Percentiles rank a stretch among this genome's conserved stretches.
These are phyloP conservation scores for Prunella strophiata DNA, from an alignment of 2,797 vertebrate species.

Conservation along the genomic window DNA sequence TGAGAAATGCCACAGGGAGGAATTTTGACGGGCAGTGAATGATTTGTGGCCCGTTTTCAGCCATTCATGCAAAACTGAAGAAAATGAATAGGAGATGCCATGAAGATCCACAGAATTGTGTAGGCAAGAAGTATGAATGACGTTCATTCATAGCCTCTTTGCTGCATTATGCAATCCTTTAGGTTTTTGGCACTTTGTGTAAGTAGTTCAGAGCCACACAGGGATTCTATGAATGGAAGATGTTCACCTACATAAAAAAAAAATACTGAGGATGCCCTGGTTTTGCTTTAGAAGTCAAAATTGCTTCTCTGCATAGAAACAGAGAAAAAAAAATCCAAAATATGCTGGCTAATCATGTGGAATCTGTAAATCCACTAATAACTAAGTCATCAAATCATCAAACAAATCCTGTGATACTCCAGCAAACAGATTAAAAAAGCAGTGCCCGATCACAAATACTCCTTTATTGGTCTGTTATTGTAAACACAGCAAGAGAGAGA, in stretches of 20 bases:
- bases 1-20: neutral
- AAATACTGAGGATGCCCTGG: neutral
- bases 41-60: neutral
- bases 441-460: neutral
- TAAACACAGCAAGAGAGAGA: neutral
- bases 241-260: neutral
- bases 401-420: constrained; percentile 25
- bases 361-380: constrained; percentile 13
- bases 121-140: neutral
- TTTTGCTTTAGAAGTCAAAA: constrained; percentile 9
- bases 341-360: constrained; percentile 3
- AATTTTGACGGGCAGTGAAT: neutral
- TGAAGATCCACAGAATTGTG: neutral
- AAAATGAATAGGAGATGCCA: neutral
- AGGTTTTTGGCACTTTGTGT: neutral
- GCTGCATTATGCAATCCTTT: neutral
- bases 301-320: neutral
- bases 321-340: neutral
- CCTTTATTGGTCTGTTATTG: neutral
- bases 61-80: neutral
- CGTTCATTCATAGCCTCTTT: neutral
- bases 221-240: neutral
- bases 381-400: constrained; percentile 22
- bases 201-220: neutral
- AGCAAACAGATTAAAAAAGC: constrained; percentile 44